Evolutionary conservation across 2,797 vertebrate genomes (phyloP).

Genomic region (Amphiprion clarkii): DNA sequence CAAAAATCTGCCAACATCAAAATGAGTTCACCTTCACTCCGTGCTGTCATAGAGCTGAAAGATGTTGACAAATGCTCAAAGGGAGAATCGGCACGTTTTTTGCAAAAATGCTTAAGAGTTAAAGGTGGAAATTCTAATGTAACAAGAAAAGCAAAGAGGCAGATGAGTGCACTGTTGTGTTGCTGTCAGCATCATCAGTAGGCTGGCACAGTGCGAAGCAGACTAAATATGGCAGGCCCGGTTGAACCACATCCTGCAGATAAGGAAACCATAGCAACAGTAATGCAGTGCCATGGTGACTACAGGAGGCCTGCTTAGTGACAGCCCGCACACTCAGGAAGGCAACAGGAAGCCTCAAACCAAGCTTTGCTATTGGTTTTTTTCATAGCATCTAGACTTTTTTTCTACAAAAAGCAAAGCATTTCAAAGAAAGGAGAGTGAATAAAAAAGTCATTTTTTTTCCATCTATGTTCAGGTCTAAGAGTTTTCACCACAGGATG

Average conservation of each 20-base stretch:
- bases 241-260: slow-evolving; percentile 81
- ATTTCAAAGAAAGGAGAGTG: neutral
- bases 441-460: slow-evolving; percentile 13
- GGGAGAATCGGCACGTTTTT: slow-evolving; percentile 17
- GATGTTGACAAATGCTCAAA: slow-evolving; percentile 1
- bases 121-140: slow-evolving; percentile 19
- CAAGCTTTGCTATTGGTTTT: neutral
- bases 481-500: neutral
- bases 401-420: neutral
- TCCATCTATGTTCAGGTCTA: neutral
- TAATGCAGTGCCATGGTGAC: slow-evolving; percentile 75
- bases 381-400: neutral
- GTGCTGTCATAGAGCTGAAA: neutral
- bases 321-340: slow-evolving; percentile 47
- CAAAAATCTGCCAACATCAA: slow-evolving; percentile 1
- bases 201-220: slow-evolving; percentile 43
- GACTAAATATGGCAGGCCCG: slow-evolving; percentile 82
- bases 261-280: slow-evolving; percentile 87
- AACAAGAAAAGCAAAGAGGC: slow-evolving; percentile 32
- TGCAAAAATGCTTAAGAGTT: neutral
- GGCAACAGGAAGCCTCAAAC: slow-evolving; percentile 56
- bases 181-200: slow-evolving; percentile 65
- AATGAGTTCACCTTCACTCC: neutral
- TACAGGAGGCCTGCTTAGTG: slow-evolving; percentile 63
- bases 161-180: slow-evolving; percentile 51